Evolutionary conservation across 2,797 vertebrate genomes (phyloP), one percentile per base, ranked within the genome.

Genomic region (Acrossocheilus wenchowensis): DNA sequence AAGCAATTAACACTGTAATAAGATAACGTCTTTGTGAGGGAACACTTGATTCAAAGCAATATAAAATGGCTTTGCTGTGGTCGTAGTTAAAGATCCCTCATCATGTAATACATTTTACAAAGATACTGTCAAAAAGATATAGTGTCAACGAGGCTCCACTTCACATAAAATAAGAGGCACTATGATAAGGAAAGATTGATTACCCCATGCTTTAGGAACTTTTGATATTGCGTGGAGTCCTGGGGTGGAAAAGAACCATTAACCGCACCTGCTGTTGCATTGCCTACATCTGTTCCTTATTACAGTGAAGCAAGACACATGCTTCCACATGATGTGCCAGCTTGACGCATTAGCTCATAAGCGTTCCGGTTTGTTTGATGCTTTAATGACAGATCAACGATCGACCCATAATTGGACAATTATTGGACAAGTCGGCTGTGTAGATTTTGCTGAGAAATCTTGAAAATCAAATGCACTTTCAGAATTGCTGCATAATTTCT

Each of bases 1-100:
- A 60, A 39, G 60, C 62, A 60, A 78, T 83, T 81, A 89, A 75
- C 26, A 66, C 82, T 19, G 83, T 83, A 85, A 88, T 74, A 81
- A 80, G 85, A 85, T 84, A 87, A 83, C 12, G 12, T 82, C 80
- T 78, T 60, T 75, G 77, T n/a, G 81, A 52, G 64, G 81, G 12
- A 81, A 23, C 21, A 83, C 48, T 64, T 41, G 52, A 45, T 71
- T 78, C 17, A 64, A 73, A 78, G 71, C 43, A 64, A 50, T 64
- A 82, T 81, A 69, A 36, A 48, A 48, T 34, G 11, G 73, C 73
- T 79, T 71, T 21, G 62, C 12, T 39, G 64, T 43, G 64, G 62
- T 68, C 10, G 6, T 30, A 14, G 26, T 57, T 69, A 30, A 26
- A 43, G 30, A 85, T 69, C 34, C 2, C 8, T 78, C 34, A 64